A percentile compares a stretch with the other conserved stretches of the same genome.
These are phyloP conservation scores for Aplidium turbinatum DNA, from an alignment of 23 tunicate species.

Conservation along the genomic window DNA sequence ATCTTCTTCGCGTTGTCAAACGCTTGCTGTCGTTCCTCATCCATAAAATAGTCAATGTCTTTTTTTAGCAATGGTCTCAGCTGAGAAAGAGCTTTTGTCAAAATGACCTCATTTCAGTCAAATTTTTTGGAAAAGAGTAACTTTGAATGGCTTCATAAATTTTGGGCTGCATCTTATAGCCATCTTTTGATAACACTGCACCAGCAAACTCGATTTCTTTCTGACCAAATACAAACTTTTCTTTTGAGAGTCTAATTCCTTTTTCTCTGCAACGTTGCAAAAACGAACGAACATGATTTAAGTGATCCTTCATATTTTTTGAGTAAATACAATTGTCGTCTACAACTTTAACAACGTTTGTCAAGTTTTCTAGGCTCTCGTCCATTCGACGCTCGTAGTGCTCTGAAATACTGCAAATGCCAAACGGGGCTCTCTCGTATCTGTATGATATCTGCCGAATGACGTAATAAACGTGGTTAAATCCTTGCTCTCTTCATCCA, in stretches of 20 bases:
- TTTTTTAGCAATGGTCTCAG: slow-evolving; percentile 7
- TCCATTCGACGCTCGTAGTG: slow-evolving; percentile 11
- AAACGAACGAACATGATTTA: background rate
- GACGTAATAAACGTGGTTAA: slow-evolving; percentile 15
- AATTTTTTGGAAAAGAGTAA: background rate
- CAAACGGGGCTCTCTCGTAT: slow-evolving; percentile 20
- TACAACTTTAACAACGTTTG: background rate
- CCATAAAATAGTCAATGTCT: background rate
- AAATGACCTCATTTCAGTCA: slow-evolving; percentile 12
- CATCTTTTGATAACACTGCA: background rate
- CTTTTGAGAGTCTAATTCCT: background rate
- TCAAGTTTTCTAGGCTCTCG: background rate
- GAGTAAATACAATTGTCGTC: slow-evolving; percentile 12
- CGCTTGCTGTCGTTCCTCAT: background rate
- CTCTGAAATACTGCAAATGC: background rate
- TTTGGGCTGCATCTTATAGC: slow-evolving; percentile 9
- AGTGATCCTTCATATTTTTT: background rate
- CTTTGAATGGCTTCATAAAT: slow-evolving; percentile 4
- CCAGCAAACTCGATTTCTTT: slow-evolving; percentile 12
- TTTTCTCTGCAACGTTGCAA: background rate
- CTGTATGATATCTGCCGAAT: background rate
- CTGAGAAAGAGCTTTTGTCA: background rate
- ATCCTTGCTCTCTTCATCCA: slow-evolving; percentile 8
- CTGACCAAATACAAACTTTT: slow-evolving; percentile 2
- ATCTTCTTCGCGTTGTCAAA: slow-evolving; percentile 7